These are phyloP conservation scores for Plecturocebus donacophilus DNA, from an alignment of 2,113 vertebrate genomes.

Conservation along the genomic window DNA sequence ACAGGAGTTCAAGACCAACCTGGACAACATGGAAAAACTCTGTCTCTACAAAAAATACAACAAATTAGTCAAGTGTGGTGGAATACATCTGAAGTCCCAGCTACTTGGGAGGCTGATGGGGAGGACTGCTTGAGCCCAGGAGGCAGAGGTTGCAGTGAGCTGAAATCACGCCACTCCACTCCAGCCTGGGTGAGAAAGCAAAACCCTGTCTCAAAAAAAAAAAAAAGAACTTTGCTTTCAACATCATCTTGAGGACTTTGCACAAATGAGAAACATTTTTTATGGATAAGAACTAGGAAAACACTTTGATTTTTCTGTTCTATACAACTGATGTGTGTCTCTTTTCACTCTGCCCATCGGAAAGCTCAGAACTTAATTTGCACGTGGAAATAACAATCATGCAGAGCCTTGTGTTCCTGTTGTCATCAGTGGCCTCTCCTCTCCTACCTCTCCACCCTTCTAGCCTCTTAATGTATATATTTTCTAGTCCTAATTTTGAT, in stretches of 20 bases:
- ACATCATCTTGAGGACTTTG: background rate
- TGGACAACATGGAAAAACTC: too few relatives aligned
- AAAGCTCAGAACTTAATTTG: conserved; percentile 18
- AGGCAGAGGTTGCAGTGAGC: too few relatives aligned
- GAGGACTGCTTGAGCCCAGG: too few relatives aligned
- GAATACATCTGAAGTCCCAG: too few relatives aligned
- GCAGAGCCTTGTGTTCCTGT: background rate
- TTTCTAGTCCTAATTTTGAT: background rate
- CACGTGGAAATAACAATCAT: background rate
- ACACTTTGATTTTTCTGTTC: background rate
- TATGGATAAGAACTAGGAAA: background rate
- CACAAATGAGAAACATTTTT: background rate
- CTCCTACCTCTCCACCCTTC: background rate
- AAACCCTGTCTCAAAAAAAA: too few relatives aligned
- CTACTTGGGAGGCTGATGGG: too few relatives aligned
- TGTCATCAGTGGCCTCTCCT: background rate
- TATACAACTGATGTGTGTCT: background rate
- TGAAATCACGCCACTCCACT: too few relatives aligned
- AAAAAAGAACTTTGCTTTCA: background rate
- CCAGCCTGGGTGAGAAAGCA: too few relatives aligned
- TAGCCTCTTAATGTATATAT: background rate
- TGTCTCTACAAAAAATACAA: too few relatives aligned
- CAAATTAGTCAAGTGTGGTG: too few relatives aligned
- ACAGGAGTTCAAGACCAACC: too few relatives aligned
- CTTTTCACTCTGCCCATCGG: background rate